Percentiles rank a stretch among this genome's conserved stretches.
Conservation (phyloP, 2,113 vertebrate genomes). For the Prochilodus magdalenae region DNA sequence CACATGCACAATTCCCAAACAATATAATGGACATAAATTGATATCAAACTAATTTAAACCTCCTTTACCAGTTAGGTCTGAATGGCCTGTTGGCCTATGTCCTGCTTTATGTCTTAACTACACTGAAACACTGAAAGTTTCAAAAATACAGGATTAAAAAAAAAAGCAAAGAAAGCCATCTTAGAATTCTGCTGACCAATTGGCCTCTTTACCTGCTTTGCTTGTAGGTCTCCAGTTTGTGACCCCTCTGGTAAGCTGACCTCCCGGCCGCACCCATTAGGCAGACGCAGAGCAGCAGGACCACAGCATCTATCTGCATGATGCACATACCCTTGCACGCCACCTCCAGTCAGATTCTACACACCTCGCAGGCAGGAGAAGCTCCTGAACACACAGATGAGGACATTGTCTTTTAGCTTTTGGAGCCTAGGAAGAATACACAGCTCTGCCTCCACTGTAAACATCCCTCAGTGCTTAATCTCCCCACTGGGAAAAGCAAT, state of each 20-base stretch:
- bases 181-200: not conserved
- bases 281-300: slow-evolving; percentile 74
- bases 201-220: slow-evolving; percentile 74
- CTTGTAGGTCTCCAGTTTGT: slow-evolving; percentile 73
- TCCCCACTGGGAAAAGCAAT: slow-evolving; percentile 83
- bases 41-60: too few species aligned
- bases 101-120: not conserved
- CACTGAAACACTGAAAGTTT: not conserved
- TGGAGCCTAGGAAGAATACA: slow-evolving; percentile 40
- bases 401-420: slow-evolving; percentile 69
- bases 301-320: slow-evolving; percentile 77
- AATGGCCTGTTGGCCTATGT: too few species aligned
- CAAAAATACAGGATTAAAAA: too few species aligned
- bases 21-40: too few species aligned
- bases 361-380: slow-evolving; percentile 58
- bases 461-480: slow-evolving; percentile 81
- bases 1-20: too few species aligned
- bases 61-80: too few species aligned
- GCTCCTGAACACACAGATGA: slow-evolving; percentile 57
- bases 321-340: slow-evolving; percentile 70
- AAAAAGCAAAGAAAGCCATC: too few species aligned
- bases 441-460: slow-evolving; percentile 50
- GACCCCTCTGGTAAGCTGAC: slow-evolving; percentile 64
- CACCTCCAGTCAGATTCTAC: slow-evolving; percentile 67
- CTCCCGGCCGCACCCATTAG: slow-evolving; percentile 66